These are phyloP conservation scores for Busarellus nigricollis DNA, from an alignment of 2,797 vertebrate species.

Conservation along the genomic window DNA sequence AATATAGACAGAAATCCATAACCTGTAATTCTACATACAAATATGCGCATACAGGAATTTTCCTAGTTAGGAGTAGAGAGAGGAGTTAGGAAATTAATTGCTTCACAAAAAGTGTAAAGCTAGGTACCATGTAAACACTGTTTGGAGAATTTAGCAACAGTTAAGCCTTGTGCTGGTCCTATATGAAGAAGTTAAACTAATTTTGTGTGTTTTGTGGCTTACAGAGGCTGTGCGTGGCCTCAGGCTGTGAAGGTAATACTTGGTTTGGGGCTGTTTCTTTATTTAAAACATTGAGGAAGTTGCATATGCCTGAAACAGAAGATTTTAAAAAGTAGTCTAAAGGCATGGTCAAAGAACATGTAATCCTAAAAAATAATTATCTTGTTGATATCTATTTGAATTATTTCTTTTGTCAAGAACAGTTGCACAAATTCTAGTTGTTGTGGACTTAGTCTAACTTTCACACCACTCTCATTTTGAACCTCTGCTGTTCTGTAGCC, in stretches of 20 bases:
- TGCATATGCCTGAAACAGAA: background rate
- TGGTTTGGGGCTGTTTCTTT: background rate
- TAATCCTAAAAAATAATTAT: conserved; percentile 1
- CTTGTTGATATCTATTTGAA: background rate
- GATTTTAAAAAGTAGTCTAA: background rate
- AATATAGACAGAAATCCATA: background rate
- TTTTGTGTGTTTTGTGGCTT: background rate
- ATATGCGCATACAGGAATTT: background rate
- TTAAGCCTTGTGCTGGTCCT: background rate
- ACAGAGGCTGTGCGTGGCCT: background rate
- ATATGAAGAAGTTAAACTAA: background rate
- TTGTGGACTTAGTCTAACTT: background rate
- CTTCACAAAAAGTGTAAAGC: background rate
- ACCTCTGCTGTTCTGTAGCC: background rate
- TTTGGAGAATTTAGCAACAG: background rate
- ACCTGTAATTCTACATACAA: background rate
- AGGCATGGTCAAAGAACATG: background rate
- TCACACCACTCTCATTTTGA: background rate
- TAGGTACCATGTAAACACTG: background rate
- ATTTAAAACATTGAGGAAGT: background rate
- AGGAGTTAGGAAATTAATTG: background rate
- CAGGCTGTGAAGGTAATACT: background rate
- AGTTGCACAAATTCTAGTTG: background rate
- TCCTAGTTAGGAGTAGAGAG: background rate
- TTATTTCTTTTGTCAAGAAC: background rate